A percentile compares a stretch with the other conserved stretches of the same genome.
Conservation (phyloP, 2,797 vertebrate species). For the Sus cebifrons region DNA sequence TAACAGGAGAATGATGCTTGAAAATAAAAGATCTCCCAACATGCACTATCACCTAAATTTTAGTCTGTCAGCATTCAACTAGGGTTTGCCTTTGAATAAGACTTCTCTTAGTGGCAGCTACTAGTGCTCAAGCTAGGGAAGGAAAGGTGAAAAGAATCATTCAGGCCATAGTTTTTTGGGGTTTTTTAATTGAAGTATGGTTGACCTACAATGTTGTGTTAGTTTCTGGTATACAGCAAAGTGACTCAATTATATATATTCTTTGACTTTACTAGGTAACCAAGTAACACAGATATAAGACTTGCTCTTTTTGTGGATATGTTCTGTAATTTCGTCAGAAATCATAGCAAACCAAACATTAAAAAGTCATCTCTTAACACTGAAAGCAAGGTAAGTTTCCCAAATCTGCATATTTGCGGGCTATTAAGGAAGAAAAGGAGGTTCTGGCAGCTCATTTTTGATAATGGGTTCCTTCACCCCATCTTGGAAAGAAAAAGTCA, state of each 20-base stretch:
- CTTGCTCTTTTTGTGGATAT: slow-evolving; percentile 5
- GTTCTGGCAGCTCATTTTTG: slow-evolving; percentile 52
- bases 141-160: not conserved
- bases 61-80: not conserved
- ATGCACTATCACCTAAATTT: not conserved
- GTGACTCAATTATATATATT: no score
- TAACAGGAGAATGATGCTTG: not conserved
- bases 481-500: slow-evolving; percentile 53
- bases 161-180: not conserved
- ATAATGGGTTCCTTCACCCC: not conserved
- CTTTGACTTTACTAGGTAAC: not conserved
- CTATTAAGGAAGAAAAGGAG: slow-evolving; percentile 23
- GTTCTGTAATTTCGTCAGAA: slow-evolving; percentile 53
- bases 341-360: slow-evolving; percentile 1
- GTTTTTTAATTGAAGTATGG: no score
- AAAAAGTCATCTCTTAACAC: not conserved
- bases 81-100: not conserved
- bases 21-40: slow-evolving; percentile 44
- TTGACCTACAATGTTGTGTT: no score
- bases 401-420: not conserved
- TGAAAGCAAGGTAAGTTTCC: slow-evolving; percentile 51
- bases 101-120: not conserved
- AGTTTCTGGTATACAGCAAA: no score
- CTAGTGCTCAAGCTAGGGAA: not conserved
- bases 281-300: slow-evolving; percentile 27